phyloP scores from a whole-genome alignment of 2,888 invertebrate species.

The Sphinx pinastri region DNA sequence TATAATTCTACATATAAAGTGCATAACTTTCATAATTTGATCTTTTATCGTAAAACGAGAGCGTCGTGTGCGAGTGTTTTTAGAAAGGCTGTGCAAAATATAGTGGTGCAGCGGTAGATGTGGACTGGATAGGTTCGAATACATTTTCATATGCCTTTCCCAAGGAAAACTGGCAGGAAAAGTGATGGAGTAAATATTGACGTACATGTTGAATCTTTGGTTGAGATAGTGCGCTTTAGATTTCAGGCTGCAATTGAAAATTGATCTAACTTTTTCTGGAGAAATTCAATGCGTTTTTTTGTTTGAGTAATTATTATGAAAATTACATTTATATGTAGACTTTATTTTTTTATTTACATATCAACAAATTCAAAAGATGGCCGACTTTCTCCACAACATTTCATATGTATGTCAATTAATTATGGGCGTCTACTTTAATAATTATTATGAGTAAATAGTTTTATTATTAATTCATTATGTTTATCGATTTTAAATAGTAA shows the following conservation, averaged over 20 bases:
- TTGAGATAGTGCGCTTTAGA: background rate
- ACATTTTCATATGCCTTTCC: background rate
- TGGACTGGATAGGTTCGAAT: background rate
- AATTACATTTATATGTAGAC: too few species aligned
- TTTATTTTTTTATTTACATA: too few species aligned
- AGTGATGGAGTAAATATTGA: background rate
- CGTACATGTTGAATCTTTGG: background rate
- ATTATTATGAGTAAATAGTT: constrained; percentile 21
- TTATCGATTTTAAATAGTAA: constrained; percentile 39
- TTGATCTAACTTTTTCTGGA: too few species aligned
- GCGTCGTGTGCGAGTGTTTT: constrained; percentile 2
- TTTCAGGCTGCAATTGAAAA: too few species aligned
- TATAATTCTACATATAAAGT: background rate
- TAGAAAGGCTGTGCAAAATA: constrained; percentile 17
- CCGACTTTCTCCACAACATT: background rate
- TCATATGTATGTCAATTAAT: background rate
- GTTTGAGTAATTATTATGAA: too few species aligned
- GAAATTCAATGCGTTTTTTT: too few species aligned
- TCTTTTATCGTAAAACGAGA: background rate
- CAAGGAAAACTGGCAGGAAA: background rate
- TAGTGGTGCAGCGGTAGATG: background rate
- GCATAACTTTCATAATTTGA: background rate
- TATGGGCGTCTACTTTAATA: background rate
- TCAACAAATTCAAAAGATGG: too few species aligned
- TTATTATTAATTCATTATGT: constrained; percentile 31